Evolutionary conservation across 1,140 invertebrate genomes (phyloP).

Genomic region (Leptopilina boulardi): DNA sequence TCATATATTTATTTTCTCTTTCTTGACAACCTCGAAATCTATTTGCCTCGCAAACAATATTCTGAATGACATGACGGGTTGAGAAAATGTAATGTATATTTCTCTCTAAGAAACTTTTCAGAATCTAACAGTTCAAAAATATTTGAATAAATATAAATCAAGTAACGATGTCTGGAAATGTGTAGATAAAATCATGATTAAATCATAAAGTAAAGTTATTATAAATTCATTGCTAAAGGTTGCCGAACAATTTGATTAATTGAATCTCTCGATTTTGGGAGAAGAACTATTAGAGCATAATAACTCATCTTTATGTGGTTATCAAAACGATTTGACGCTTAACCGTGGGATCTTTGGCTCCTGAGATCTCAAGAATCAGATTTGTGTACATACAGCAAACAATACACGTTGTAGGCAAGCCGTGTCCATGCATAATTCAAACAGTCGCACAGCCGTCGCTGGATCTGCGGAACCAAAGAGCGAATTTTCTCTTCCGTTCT

Average conservation of each 20-base stretch:
- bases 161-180: too few relatives aligned
- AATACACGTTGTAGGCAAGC: conserved; percentile 75
- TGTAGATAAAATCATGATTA: not conserved
- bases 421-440: conserved; percentile 77
- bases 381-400: conserved; percentile 72
- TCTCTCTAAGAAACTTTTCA: not conserved
- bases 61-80: conserved; percentile 9
- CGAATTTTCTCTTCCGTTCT: conserved; percentile 75
- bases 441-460: conserved; percentile 72
- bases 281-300: not conserved
- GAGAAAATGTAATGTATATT: conserved; percentile 35
- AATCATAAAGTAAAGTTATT: not conserved
- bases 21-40: conserved; percentile 31
- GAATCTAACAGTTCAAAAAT: too few relatives aligned
- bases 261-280: not conserved
- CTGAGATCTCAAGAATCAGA: conserved; percentile 71
- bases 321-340: conserved; percentile 50
- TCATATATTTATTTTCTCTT: conserved; percentile 40
- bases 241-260: not conserved
- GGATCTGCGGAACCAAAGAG: conserved; percentile 63
- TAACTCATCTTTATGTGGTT: conserved; percentile 7
- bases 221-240: too few relatives aligned
- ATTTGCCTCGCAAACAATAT: not conserved
- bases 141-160: too few relatives aligned
- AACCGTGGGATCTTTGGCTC: conserved; percentile 53